Base-by-base conservation (phyloP, 2,113 vertebrate species). In the Lethenteron camtschaticum region DNA sequence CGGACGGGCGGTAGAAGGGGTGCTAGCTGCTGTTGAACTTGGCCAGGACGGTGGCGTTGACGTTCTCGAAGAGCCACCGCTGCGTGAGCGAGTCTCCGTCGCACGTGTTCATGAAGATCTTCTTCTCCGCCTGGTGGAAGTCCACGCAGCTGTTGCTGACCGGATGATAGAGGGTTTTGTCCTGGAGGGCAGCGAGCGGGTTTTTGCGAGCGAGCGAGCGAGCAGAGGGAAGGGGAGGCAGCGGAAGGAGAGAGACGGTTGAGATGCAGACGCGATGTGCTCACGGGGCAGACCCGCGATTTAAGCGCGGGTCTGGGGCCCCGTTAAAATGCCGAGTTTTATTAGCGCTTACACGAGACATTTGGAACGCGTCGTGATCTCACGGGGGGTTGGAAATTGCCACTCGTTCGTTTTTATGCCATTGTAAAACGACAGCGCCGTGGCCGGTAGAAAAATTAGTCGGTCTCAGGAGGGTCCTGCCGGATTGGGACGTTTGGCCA, bases 51-150 rank as follows among this genome's bases (percentile, higher is more conserved):
- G 85, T 86, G 55, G 77, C 70, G 76, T 90, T 90, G 78, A 80
- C 84, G 16, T 83, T 84, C 79, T 87, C 84, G 74, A 90, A 89
- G 72, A 85, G 77, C 87, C 87, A 90, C 73, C 82, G 84, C 80
- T 90, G 87, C 12, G 81, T 84, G 57, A 73, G 77, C 12, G 84
- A 84, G 2, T 79, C 75, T 2, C 86, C 78, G 73, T 83, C 79
- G 76, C 87, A 90, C 57, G 76, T 74, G 63, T 76, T 88, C 87
- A 89, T 88, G 78, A 87, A 88, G 75, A 90, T 77, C 71, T 79
- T 80, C 73, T 77, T 83, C 74, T 86, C 85, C 1, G 78, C 78
- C 10, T 80, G 77, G 20, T 77, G 84, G 76, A 81, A 82, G 76
- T 90, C 87, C 78, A 88, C 76, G 73, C 87, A 90, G 75, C 85